Base-by-base conservation (phyloP, 2,888 invertebrate genomes). In the Zootermopsis nevadensis region DNA sequence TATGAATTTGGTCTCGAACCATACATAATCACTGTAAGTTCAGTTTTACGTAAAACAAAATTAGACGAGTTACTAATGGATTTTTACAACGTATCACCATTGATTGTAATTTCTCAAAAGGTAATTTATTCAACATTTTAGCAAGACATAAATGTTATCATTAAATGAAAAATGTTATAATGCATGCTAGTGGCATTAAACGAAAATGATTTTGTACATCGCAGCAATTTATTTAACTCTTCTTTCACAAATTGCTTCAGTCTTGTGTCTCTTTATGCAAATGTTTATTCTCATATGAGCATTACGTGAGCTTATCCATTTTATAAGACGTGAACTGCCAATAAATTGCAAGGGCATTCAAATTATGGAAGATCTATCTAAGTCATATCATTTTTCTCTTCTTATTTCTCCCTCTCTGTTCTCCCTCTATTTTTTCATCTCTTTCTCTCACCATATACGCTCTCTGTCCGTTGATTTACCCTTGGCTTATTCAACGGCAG, bases 291-390 rank as follows among this genome's bases (percentile, higher is more conserved):
- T 33, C 48, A 2, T 33, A 19, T 19, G 33, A 31, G 12, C 30
- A 33, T 67, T 79, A 82, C 42, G 53, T 31, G 82, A 66, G 33
- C 60, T 82, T 48, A 84, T 84, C 80, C 69, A 80, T 84, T 82
- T 84, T 84, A 24, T 38, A 38, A 72, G 74, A 82, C 80, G 66
- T 79, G 82, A 84, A 84, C 84, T 84, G 82, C 82, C 82, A 80
- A 84, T 84, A 84, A 84, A 84, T 84, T 80, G 80, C 80, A n/a
- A 19, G 82, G 42, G 42, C 84, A 79, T 84, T 84, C 82, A 84
- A 82, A 84, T 82, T 80, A 80, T 82, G 72, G 82, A n/a, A 69
- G 66, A 84, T 82, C 74, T 84, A 80, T 82, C 82, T 74, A 82
- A 82, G 80, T 82, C 82, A 80, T 84, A 84, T 84, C 82, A 82